These are phyloP conservation scores for Callaeas wilsoni DNA, from an alignment of 2,113 vertebrate species.

Conservation along the genomic window DNA sequence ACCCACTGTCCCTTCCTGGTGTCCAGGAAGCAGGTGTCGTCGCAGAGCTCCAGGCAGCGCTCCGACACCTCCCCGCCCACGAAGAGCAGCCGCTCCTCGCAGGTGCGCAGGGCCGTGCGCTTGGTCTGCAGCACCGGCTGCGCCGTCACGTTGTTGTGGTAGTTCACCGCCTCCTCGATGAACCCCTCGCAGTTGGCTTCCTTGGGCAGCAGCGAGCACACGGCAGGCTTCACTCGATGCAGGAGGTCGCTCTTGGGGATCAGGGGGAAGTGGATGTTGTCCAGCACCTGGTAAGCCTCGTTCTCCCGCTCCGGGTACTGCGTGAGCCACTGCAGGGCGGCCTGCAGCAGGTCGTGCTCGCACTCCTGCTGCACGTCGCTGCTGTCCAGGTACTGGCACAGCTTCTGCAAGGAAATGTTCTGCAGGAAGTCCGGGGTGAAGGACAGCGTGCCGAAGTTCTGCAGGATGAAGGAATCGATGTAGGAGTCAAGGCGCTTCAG, in stretches of 20 bases:
- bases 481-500: conserved; percentile 85
- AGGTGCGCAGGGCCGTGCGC: conserved; percentile 76
- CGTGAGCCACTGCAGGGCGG: conserved; percentile 85
- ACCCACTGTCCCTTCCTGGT: conserved; percentile 76
- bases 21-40: conserved; percentile 87
- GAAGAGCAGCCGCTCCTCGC: conserved; percentile 82
- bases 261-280: conserved; percentile 86
- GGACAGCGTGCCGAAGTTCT: conserved; percentile 82
- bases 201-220: conserved; percentile 80
- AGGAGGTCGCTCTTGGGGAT: conserved; percentile 84
- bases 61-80: conserved; percentile 92
- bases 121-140: conserved; percentile 87
- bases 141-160: conserved; percentile 79
- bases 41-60: conserved; percentile 88
- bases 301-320: conserved; percentile 77
- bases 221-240: conserved; percentile 77
- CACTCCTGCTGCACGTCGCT: conserved; percentile 82
- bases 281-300: conserved; percentile 79
- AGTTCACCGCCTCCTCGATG: conserved; percentile 84
- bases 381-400: conserved; percentile 83
- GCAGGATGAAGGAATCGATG: conserved; percentile 87
- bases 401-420: conserved; percentile 81
- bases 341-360: conserved; percentile 86
- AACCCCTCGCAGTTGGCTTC: conserved; percentile 81
- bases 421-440: conserved; percentile 85